These are phyloP conservation scores for Anaspis maculata DNA, from an alignment of 2,888 invertebrate genomes.

Conservation along the genomic window DNA sequence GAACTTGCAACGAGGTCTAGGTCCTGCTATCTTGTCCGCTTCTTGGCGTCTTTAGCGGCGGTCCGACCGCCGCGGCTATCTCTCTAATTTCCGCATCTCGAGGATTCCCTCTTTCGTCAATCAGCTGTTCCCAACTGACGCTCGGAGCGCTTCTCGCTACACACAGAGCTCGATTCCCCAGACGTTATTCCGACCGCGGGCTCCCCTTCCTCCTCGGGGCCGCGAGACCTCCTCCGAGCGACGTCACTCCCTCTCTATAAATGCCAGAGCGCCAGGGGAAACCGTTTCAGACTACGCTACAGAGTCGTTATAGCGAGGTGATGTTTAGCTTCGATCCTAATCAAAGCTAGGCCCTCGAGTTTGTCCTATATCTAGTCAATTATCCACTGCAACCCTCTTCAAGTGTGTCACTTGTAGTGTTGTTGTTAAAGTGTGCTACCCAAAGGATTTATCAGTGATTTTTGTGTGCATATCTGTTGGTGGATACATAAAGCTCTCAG, in stretches of 20 bases:
- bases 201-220: slow-evolving; percentile 11
- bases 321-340: slow-evolving; percentile 27
- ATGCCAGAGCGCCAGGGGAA: slow-evolving; percentile 7
- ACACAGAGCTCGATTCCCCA: too few relatives aligned
- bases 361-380: slow-evolving; percentile 24
- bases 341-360: slow-evolving; percentile 28
- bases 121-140: slow-evolving; percentile 12
- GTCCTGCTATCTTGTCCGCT: too few relatives aligned
- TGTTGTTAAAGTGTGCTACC: slow-evolving; percentile 9
- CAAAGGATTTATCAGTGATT: not conserved
- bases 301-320: slow-evolving; percentile 19
- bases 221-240: slow-evolving; percentile 7
- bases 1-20: too few relatives aligned
- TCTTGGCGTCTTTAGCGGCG: not conserved
- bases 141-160: too few relatives aligned
- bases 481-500: slow-evolving; percentile 3
- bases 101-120: slow-evolving; percentile 7
- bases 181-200: slow-evolving; percentile 6
- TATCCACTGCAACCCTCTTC: slow-evolving; percentile 6
- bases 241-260: slow-evolving; percentile 23
- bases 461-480: not conserved
- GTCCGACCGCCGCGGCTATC: not conserved
- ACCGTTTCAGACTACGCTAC: slow-evolving; percentile 23
- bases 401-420: too few relatives aligned
- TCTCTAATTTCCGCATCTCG: slow-evolving; percentile 9